phyloP scores from a whole-genome alignment of 2,113 vertebrate species.

The Callocephalon fimbriatum region DNA sequence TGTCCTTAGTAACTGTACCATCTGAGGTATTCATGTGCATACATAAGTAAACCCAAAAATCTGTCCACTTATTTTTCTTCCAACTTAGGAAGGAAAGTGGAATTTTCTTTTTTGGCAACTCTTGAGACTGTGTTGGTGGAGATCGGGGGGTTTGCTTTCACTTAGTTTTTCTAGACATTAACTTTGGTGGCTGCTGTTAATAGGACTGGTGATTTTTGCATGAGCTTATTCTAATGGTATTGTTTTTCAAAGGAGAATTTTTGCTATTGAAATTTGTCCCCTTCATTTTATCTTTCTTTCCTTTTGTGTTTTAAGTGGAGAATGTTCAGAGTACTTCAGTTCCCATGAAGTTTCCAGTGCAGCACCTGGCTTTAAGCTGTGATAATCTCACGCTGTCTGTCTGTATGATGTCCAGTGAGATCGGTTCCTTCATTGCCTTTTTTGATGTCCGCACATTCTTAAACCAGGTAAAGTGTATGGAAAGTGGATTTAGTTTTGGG shows the following conservation, averaged over 20 bases:
- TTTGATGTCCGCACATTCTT: slow-evolving; percentile 91
- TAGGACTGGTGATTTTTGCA: background rate
- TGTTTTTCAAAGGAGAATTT: background rate
- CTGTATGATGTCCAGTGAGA: slow-evolving; percentile 81
- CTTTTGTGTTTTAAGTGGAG: slow-evolving; percentile 77
- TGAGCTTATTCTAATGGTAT: fast-evolving
- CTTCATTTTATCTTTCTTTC: background rate
- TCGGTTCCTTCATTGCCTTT: slow-evolving; percentile 83
- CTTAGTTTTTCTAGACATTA: fast-evolving
- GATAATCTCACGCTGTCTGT: slow-evolving; percentile 92
- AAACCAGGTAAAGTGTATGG: slow-evolving; percentile 82
- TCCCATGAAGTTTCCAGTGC: slow-evolving; percentile 80
- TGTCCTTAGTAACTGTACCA: background rate
- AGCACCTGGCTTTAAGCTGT: slow-evolving; percentile 91
- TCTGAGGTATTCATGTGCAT: background rate
- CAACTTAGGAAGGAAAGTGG: background rate
- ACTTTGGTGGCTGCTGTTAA: background rate
- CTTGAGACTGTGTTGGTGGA: background rate
- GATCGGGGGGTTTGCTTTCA: background rate
- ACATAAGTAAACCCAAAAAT: background rate
- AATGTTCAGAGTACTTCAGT: slow-evolving; percentile 78
- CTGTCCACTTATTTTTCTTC: background rate
- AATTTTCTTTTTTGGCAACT: background rate
- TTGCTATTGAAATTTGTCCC: background rate
- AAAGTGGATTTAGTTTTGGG: background rate